Percentiles rank a stretch among this genome's conserved stretches.
These are phyloP conservation scores for Empidonax alnorum DNA, from an alignment of 2,113 vertebrate species.

Conservation along the genomic window DNA sequence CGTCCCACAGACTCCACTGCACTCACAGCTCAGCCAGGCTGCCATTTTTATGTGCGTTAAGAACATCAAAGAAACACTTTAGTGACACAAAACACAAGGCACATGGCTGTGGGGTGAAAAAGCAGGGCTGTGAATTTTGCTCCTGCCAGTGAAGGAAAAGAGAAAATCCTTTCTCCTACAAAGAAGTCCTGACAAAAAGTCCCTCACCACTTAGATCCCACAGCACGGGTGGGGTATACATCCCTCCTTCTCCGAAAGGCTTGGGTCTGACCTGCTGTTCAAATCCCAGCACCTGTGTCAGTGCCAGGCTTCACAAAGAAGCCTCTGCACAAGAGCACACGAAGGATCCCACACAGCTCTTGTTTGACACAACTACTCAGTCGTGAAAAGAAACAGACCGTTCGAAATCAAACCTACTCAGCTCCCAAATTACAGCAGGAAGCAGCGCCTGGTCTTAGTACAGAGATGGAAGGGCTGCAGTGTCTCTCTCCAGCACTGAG, in stretches of 20 bases:
- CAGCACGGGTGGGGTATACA: background rate
- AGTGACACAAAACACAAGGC: background rate
- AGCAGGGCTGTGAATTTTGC: background rate
- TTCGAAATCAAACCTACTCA: background rate
- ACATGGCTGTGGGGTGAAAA: background rate
- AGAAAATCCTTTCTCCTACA: background rate
- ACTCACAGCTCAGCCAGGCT: background rate
- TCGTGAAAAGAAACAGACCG: background rate
- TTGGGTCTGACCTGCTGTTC: background rate
- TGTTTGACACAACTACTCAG: background rate
- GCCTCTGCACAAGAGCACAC: background rate
- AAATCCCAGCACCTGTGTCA: background rate
- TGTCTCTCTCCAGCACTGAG: background rate
- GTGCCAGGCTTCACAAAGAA: background rate
- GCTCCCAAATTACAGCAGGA: background rate
- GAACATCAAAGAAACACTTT: slow-evolving; percentile 9
- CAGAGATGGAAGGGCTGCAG: background rate
- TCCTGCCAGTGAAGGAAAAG: background rate
- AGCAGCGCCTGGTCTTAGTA: fast-evolving
- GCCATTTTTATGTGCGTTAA: background rate
- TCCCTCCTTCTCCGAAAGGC: background rate
- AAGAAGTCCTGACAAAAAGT: background rate
- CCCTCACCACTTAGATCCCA: background rate
- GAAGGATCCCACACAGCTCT: background rate
- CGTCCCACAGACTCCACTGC: background rate